These are phyloP conservation scores for Tragelaphus scriptus DNA, from an alignment of 2,113 vertebrate species.

Conservation along the genomic window DNA sequence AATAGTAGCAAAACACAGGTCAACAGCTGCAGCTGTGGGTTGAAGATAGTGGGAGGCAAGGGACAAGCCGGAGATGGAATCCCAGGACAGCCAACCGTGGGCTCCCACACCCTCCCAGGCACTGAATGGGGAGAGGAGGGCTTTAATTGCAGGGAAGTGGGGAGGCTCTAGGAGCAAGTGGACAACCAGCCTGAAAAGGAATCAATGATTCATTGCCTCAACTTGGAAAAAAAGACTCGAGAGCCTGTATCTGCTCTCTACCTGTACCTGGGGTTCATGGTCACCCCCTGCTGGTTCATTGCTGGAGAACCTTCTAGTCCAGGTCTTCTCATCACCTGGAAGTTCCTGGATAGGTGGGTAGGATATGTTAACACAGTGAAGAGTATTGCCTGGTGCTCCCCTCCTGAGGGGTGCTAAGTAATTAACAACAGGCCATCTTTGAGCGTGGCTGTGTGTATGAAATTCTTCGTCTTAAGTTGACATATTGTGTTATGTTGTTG, in stretches of 20 bases:
- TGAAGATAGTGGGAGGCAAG: not conserved
- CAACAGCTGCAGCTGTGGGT: slow-evolving; percentile 65
- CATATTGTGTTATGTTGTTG: not conserved
- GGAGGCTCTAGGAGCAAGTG: not conserved
- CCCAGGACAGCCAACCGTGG: not conserved
- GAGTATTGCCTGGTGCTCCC: not conserved
- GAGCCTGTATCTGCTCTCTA: not conserved
- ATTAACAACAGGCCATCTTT: not conserved
- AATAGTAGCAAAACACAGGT: slow-evolving; percentile 53
- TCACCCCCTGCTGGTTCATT: not conserved
- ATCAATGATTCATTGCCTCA: not conserved
- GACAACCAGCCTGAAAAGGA: slow-evolving; percentile 26
- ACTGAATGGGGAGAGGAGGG: not conserved
- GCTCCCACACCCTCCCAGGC: not conserved
- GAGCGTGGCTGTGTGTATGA: not conserved
- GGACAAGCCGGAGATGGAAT: slow-evolving; percentile 1
- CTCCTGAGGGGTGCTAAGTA: not conserved
- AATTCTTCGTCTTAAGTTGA: not conserved
- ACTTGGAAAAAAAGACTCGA: not conserved
- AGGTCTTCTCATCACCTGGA: not conserved
- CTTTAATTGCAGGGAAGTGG: not conserved
- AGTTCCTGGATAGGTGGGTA: not conserved
- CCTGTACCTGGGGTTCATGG: not conserved
- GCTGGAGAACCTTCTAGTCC: not conserved
- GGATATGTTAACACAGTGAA: not conserved